Percentiles rank a stretch among this genome's conserved stretches.
These are phyloP conservation scores for Villa cingulata DNA, from an alignment of 2,888 invertebrate genomes.

Conservation along the genomic window DNA sequence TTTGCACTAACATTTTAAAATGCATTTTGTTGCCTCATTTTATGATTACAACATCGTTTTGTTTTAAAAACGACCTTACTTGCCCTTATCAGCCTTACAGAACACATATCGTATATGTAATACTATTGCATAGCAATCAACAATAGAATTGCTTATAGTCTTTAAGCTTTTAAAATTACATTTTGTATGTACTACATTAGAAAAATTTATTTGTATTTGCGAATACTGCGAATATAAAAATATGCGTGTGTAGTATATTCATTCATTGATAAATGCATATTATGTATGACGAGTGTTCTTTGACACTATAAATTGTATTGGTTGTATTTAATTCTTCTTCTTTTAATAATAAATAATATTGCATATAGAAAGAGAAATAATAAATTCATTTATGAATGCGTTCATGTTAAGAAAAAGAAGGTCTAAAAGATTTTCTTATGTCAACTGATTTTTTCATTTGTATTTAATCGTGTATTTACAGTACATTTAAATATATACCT, in stretches of 20 bases:
- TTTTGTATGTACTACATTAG: not conserved
- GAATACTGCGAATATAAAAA: too few species aligned
- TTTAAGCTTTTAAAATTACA: not conserved
- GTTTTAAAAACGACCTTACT: not conserved
- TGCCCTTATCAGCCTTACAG: not conserved
- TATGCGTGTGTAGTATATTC: too few species aligned
- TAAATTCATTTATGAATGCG: not conserved
- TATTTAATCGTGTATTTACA: too few species aligned
- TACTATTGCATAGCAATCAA: not conserved
- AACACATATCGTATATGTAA: not conserved
- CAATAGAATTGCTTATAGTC: not conserved
- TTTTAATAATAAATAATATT: too few species aligned
- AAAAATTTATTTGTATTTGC: too few species aligned
- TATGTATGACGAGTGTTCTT: too few species aligned
- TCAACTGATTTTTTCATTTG: conserved; percentile 7
- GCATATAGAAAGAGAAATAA: too few species aligned
- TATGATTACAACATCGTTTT: not conserved
- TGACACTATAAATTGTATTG: too few species aligned
- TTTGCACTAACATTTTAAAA: not conserved
- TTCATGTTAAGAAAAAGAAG: not conserved
- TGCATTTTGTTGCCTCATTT: not conserved
- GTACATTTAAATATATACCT: too few species aligned
- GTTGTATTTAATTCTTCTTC: too few species aligned
- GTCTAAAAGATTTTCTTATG: not conserved
- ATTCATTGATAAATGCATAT: too few species aligned